These are phyloP conservation scores for Alethe diademata DNA, from an alignment of 2,113 vertebrate genomes.

Conservation along the genomic window DNA sequence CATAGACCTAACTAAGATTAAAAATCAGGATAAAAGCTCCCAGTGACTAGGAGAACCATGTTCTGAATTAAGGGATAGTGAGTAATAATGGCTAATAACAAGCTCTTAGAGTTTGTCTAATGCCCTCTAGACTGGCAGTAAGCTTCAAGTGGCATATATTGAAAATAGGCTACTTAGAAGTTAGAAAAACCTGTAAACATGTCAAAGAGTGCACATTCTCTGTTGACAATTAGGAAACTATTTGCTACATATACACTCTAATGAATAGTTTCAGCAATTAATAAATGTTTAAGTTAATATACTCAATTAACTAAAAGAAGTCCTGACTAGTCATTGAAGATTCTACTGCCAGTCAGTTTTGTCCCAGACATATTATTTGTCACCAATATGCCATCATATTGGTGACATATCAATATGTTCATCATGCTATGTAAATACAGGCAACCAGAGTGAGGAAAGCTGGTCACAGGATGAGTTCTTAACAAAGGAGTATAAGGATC, in stretches of 20 bases:
- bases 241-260: background rate
- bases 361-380: background rate
- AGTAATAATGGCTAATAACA: background rate
- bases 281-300: background rate
- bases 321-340: background rate
- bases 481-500: background rate
- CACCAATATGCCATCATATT: background rate
- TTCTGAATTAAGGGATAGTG: background rate
- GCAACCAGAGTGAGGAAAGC: background rate
- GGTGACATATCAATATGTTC: no score
- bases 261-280: background rate
- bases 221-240: background rate
- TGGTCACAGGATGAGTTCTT: background rate
- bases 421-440: background rate
- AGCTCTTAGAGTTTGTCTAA: background rate
- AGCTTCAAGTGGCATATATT: background rate
- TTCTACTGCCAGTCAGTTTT: background rate
- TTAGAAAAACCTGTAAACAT: background rate
- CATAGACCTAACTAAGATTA: background rate
- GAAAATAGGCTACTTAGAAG: background rate
- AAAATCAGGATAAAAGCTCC: background rate
- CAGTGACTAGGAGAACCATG: background rate
- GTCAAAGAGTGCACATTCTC: background rate
- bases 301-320: background rate
- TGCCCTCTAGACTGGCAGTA: background rate